Percentiles rank a stretch among this genome's conserved stretches.
phyloP scores from a whole-genome alignment of 1,140 invertebrate genomes.

The Pseudomyrmex cubaensis region DNA sequence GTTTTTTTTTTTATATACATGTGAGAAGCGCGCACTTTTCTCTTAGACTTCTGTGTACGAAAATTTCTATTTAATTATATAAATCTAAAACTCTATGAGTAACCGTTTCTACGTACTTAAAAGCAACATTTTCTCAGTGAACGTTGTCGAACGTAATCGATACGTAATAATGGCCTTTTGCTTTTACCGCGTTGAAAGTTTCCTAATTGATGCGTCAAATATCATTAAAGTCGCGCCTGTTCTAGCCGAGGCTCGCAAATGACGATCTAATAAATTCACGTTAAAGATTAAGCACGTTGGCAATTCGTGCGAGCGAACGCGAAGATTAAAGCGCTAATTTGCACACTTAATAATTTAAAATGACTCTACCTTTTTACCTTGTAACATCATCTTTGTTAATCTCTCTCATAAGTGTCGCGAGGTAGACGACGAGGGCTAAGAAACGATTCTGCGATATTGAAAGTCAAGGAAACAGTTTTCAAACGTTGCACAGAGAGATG shows the following conservation, averaged over 20 bases:
- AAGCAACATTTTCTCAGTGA: conserved; percentile 5
- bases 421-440: neutral
- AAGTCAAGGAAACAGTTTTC: neutral
- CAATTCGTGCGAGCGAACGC: too few species aligned
- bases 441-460: neutral
- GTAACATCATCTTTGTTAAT: too few species aligned
- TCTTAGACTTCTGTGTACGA: too few species aligned
- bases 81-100: neutral
- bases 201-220: neutral
- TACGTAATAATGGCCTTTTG: neutral
- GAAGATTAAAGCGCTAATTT: too few species aligned
- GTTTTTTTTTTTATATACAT: too few species aligned
- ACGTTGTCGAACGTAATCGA: neutral
- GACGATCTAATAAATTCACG: neutral
- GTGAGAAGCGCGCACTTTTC: too few species aligned
- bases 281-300: neutral
- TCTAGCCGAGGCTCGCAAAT: too few species aligned
- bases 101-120: neutral
- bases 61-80: neutral
- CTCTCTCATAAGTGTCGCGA: too few species aligned
- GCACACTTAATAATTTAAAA: too few species aligned
- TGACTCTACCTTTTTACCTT: too few species aligned
- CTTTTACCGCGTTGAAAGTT: conserved; percentile 1
- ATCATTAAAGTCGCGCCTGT: neutral
- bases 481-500: neutral